These are phyloP conservation scores for Deilephila porcellus DNA, from an alignment of 2,888 invertebrate genomes.

Conservation along the genomic window DNA sequence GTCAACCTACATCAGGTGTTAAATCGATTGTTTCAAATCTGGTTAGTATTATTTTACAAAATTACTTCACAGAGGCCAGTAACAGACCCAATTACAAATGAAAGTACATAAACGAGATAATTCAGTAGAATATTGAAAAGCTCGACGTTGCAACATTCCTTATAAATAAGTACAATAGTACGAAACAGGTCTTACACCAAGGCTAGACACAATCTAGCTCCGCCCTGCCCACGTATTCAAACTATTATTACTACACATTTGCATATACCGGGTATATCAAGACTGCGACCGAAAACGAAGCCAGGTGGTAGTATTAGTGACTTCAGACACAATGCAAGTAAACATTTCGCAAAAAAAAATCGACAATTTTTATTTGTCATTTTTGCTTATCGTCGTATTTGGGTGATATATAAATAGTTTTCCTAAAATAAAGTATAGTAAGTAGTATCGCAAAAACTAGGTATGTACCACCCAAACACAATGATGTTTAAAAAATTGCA, in stretches of 20 bases:
- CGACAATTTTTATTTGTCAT: too few species aligned
- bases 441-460: too few species aligned
- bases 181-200: constrained; percentile 18
- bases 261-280: not conserved
- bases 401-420: too few species aligned
- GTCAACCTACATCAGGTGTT: too few species aligned
- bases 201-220: constrained; percentile 15
- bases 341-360: too few species aligned
- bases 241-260: constrained; percentile 21
- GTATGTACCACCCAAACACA: too few species aligned
- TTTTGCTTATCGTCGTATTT: too few species aligned
- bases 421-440: too few species aligned
- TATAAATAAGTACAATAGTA: constrained; percentile 25
- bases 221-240: constrained; percentile 17
- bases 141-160: constrained; percentile 16
- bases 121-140: constrained; percentile 10
- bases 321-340: too few species aligned
- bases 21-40: not conserved
- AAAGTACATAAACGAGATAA: constrained; percentile 16
- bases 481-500: too few species aligned
- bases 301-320: too few species aligned
- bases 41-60: not conserved
- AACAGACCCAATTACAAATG: not conserved
- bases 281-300: too few species aligned
- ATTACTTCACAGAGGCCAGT: not conserved